phyloP scores from a whole-genome alignment of 2,888 invertebrate genomes.

The Adelognathus sp. region DNA sequence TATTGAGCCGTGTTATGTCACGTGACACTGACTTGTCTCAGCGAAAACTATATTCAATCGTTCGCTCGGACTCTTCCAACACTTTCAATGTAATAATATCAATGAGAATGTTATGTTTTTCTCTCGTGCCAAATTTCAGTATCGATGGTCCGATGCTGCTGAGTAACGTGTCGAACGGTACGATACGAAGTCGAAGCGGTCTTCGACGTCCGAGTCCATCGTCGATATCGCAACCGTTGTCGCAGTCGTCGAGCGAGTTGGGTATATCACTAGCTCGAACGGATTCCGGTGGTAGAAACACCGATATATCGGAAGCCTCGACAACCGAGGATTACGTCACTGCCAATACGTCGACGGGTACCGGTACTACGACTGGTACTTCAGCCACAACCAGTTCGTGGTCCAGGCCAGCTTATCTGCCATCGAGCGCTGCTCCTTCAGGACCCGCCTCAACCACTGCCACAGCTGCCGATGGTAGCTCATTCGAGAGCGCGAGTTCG shows the following conservation, averaged over 20 bases:
- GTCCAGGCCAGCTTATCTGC: constrained; percentile 81
- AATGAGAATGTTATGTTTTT: constrained; percentile 81
- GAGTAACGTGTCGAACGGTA: constrained; percentile 67
- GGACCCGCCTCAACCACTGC: constrained; percentile 75
- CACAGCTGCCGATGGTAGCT: constrained; percentile 86
- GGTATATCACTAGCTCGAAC: constrained; percentile 85
- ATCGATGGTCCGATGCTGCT: constrained; percentile 68
- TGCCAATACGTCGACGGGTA: constrained; percentile 86
- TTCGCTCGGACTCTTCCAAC: neutral
- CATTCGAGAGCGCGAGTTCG: constrained; percentile 94
- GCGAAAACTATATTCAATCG: too few relatives aligned
- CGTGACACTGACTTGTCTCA: too few relatives aligned
- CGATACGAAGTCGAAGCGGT: constrained; percentile 69
- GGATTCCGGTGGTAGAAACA: constrained; percentile 88
- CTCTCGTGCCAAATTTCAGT: constrained; percentile 81
- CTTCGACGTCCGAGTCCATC: constrained; percentile 76
- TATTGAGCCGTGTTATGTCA: too few relatives aligned
- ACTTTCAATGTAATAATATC: neutral
- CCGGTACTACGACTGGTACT: constrained; percentile 81
- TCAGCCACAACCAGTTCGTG: constrained; percentile 81
- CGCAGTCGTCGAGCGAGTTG: constrained; percentile 79
- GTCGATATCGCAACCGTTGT: constrained; percentile 76
- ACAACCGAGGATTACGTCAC: constrained; percentile 94
- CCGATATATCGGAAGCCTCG: constrained; percentile 93
- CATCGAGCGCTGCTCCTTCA: constrained; percentile 74